Evolutionary conservation across 2,888 invertebrate genomes (phyloP).

Genomic region (Sycophila texana): DNA sequence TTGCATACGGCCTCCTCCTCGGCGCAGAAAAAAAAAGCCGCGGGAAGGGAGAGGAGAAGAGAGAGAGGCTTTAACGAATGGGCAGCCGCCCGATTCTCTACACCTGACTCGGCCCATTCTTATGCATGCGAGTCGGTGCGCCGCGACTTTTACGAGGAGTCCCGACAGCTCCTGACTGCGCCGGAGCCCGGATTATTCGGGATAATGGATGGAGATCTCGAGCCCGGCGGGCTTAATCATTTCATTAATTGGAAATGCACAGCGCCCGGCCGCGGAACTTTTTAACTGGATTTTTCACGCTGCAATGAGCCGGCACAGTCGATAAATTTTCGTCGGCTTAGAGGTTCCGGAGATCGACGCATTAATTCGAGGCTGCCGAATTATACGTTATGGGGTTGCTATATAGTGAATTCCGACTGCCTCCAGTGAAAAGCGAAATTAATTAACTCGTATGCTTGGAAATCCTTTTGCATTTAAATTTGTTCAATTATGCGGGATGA

Average conservation of each 20-base stretch:
- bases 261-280: conserved; percentile 36
- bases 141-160: conserved; percentile 8
- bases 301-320: conserved; percentile 26
- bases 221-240: conserved; percentile 43
- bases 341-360: conserved; percentile 13
- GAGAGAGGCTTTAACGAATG: conserved; percentile 43
- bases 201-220: conserved; percentile 17
- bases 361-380: conserved; percentile 14
- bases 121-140: background rate
- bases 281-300: conserved; percentile 54
- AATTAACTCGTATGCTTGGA: too few relatives aligned
- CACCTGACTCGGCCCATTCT: conserved; percentile 52
- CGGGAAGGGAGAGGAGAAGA: background rate
- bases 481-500: too few relatives aligned
- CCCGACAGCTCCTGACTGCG: conserved; percentile 21
- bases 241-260: conserved; percentile 53
- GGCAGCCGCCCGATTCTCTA: conserved; percentile 38
- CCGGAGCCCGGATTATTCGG: conserved; percentile 12
- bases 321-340: background rate
- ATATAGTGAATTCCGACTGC: background rate
- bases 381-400: background rate
- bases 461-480: too few relatives aligned
- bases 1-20: conserved; percentile 65
- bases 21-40: background rate
- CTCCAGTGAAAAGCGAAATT: background rate